phyloP scores from a whole-genome alignment of 2,888 invertebrate genomes.

The Megastigmus dorsalis region DNA sequence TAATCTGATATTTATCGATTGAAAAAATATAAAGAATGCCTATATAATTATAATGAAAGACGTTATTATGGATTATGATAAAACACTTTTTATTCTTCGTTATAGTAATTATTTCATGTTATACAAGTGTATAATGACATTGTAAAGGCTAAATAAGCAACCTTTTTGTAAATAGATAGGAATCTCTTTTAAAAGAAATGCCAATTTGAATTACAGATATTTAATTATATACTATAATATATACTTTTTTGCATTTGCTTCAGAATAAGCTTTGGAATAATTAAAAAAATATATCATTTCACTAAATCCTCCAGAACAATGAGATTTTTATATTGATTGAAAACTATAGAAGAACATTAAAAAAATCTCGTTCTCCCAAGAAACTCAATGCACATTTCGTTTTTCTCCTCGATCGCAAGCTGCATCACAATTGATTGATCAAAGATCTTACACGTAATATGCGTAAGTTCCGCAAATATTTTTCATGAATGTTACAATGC shows the following conservation, averaged over 20 bases:
- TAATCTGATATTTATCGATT: background rate
- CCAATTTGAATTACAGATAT: constrained; percentile 14
- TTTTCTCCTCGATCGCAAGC: constrained; percentile 1
- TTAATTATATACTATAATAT: constrained; percentile 33
- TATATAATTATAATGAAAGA: background rate
- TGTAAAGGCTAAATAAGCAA: constrained; percentile 37
- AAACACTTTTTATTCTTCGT: constrained; percentile 1
- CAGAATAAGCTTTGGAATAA: constrained; percentile 11
- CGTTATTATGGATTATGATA: background rate
- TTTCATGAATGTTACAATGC: constrained; percentile 36
- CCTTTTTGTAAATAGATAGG: constrained; percentile 46
- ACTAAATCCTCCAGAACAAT: background rate
- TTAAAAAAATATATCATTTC: background rate
- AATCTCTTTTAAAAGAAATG: constrained; percentile 24
- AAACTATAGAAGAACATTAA: background rate
- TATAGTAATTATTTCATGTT: constrained; percentile 4
- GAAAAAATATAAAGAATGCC: background rate
- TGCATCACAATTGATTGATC: constrained; percentile 4
- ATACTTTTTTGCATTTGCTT: constrained; percentile 30
- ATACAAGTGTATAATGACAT: constrained; percentile 12
- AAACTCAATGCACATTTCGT: background rate
- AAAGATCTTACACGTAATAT: background rate
- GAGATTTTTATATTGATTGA: constrained; percentile 2
- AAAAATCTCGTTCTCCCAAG: background rate
- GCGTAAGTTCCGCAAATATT: constrained; percentile 30